These are phyloP conservation scores for Ctenomys sociabilis DNA, from an alignment of 2,113 vertebrate genomes.

Conservation along the genomic window DNA sequence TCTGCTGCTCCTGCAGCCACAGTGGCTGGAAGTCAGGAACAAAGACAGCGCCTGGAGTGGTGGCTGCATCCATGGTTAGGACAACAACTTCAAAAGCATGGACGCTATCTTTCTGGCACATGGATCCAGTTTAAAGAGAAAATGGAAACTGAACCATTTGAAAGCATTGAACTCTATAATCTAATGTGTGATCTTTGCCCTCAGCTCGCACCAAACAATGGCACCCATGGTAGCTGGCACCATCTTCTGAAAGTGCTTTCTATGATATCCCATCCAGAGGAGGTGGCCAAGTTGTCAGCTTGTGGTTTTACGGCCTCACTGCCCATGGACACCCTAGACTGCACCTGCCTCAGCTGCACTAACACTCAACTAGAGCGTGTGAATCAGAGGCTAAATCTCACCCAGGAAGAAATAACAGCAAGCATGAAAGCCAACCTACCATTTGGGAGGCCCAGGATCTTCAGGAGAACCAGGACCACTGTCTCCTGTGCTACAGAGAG, in stretches of 20 bases:
- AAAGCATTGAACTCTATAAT: slow-evolving; percentile 98
- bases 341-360: slow-evolving; percentile 71
- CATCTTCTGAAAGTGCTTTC: slow-evolving; percentile 90
- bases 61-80: too few species aligned
- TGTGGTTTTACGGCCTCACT: slow-evolving; percentile 78
- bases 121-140: slow-evolving; percentile 92
- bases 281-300: slow-evolving; percentile 84
- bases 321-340: slow-evolving; percentile 79
- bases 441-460: slow-evolving; percentile 90
- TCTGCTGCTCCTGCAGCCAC: slow-evolving; percentile 91
- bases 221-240: slow-evolving; percentile 96
- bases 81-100: not conserved
- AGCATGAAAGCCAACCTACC: slow-evolving; percentile 78
- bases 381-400: slow-evolving; percentile 85
- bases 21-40: slow-evolving; percentile 92
- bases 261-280: slow-evolving; percentile 86
- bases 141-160: slow-evolving; percentile 91
- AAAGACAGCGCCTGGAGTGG: too few species aligned
- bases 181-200: slow-evolving; percentile 93
- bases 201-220: slow-evolving; percentile 94
- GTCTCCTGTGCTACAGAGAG: slow-evolving; percentile 89
- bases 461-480: slow-evolving; percentile 85
- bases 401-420: slow-evolving; percentile 64
- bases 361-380: rapidly evolving
- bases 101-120: slow-evolving; percentile 93